Base-by-base conservation (phyloP, 2,888 invertebrate genomes). In the Nasonovia ribisnigri region DNA sequence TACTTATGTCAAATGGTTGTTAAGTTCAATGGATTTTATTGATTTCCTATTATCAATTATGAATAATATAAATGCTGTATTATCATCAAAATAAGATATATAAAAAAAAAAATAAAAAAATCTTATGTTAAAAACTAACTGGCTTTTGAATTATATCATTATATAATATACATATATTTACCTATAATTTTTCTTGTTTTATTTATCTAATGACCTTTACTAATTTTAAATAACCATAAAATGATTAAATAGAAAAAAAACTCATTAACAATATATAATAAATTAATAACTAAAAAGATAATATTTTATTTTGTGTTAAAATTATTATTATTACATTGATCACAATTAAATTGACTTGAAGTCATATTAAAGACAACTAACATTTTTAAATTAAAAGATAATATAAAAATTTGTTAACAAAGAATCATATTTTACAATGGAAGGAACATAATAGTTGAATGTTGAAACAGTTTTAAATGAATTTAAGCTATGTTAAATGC, bases 381-480 rank as follows among this genome's bases (percentile, higher is more conserved):
- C 2, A 48, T 84, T 51, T 67, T 46, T 46, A 46, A 46, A 46
- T 51, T 57, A 57, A 77, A 67, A 77, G 11, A 43, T 54, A 84
- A 43, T 84, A 57, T 5, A 84, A 26, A 84, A 24, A 26, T 77
- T 84, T 20, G 43, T 51, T 24, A 67, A 67, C 36, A 91, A 84
- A 57, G 5, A 84, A 67, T 43, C 10, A 77, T 36, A 84, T 84
- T 84, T 43, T 26, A 87, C 26, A 43, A 36, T 26, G 8, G 29
- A 87, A 87, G 92, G 60, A 87, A 92, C 87, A 87, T 87, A 86
- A 13, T 26, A 90, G 3, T 26, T 84, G 11, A 29, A 84, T 29
- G 29, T 54, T 54, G 43, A 54, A 36, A 24, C 24, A 84, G 13
- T 54, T 86, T 57, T 77, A 6, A 42, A 42, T 42, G 20, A 77